phyloP scores from a whole-genome alignment of 1,140 invertebrate genomes.

The Octopus sinensis region DNA sequence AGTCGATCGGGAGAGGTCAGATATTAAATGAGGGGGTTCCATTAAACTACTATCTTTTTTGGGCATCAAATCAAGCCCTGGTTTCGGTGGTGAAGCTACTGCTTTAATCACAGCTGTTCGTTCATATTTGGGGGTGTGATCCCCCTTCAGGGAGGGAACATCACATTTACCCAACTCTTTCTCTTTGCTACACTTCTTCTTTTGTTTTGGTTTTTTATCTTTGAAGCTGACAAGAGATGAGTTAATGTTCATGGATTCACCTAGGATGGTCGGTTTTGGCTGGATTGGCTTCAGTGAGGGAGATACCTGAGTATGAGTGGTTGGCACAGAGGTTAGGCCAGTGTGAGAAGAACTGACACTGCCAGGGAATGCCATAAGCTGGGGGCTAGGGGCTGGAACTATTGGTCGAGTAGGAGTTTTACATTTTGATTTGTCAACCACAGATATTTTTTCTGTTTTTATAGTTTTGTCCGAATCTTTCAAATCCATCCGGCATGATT shows the following conservation, averaged over 20 bases:
- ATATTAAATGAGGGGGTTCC: conserved; percentile 15
- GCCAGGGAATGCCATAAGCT: conserved; percentile 31
- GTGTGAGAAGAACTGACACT: conserved; percentile 34
- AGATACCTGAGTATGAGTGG: conserved; percentile 36
- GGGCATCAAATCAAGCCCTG: conserved; percentile 18
- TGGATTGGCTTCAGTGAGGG: conserved; percentile 56
- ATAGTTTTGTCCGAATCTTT: conserved; percentile 9
- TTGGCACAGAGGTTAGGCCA: conserved; percentile 33
- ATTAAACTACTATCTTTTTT: conserved; percentile 21
- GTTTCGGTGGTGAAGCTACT: conserved; percentile 40
- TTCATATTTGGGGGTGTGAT: conserved; percentile 41
- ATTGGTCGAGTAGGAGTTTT: conserved; percentile 45
- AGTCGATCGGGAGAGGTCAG: conserved; percentile 22
- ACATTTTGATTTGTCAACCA: conserved; percentile 23
- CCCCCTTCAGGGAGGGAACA: conserved; percentile 34
- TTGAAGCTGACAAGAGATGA: conserved; percentile 52
- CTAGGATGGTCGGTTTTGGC: conserved; percentile 56
- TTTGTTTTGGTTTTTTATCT: conserved; percentile 43
- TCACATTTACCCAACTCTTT: conserved; percentile 45
- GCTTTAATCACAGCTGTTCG: conserved; percentile 51
- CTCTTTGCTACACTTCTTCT: conserved; percentile 49
- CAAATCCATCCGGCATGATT: conserved; percentile 1
- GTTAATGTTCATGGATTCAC: conserved; percentile 48
- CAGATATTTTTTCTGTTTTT: conserved; percentile 20
- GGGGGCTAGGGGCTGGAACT: conserved; percentile 43